Percentiles rank a stretch among this genome's conserved stretches.
phyloP scores from a whole-genome alignment of 2,797 vertebrate species.

The Aplochiton taeniatus region DNA sequence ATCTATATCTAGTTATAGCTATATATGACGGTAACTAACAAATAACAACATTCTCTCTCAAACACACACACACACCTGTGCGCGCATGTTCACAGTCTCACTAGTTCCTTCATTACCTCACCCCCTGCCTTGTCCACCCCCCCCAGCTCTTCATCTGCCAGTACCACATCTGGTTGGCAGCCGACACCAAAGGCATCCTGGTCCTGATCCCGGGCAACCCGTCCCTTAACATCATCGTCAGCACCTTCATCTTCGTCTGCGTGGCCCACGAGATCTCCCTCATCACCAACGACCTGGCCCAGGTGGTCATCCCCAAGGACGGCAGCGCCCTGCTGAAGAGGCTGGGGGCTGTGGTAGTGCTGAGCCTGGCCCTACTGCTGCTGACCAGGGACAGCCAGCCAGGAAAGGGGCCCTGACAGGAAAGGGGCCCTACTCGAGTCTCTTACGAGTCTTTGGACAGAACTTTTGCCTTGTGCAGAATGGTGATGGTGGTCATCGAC shows the following conservation, averaged over 20 bases:
- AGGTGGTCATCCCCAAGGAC: slow-evolving; percentile 95
- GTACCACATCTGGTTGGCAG: slow-evolving; percentile 98
- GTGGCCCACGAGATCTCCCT: slow-evolving; percentile 96
- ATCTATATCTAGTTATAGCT: no score
- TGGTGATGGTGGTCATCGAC: slow-evolving; percentile 50
- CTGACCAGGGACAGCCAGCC: slow-evolving; percentile 74
- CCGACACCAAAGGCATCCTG: slow-evolving; percentile 95
- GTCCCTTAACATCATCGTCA: slow-evolving; percentile 90
- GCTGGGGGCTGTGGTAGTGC: slow-evolving; percentile 74
- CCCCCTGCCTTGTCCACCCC: neutral
- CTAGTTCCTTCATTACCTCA: neutral
- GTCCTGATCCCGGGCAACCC: slow-evolving; percentile 94
- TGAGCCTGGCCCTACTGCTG: slow-evolving; percentile 80
- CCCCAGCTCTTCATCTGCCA: slow-evolving; percentile 96
- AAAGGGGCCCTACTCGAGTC: slow-evolving; percentile 7
- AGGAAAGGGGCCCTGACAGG: slow-evolving; percentile 56
- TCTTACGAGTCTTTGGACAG: no score
- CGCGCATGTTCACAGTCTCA: no score
- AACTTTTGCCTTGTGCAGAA: slow-evolving; percentile 47
- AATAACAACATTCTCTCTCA: neutral
- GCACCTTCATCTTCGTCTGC: slow-evolving; percentile 98
- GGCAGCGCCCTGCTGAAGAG: slow-evolving; percentile 84
- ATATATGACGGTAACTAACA: no score
- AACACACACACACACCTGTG: neutral
- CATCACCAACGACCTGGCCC: slow-evolving; percentile 95